Evolutionary conservation across 2,888 invertebrate genomes (phyloP).

Genomic region (Agrilus cyanescens): DNA sequence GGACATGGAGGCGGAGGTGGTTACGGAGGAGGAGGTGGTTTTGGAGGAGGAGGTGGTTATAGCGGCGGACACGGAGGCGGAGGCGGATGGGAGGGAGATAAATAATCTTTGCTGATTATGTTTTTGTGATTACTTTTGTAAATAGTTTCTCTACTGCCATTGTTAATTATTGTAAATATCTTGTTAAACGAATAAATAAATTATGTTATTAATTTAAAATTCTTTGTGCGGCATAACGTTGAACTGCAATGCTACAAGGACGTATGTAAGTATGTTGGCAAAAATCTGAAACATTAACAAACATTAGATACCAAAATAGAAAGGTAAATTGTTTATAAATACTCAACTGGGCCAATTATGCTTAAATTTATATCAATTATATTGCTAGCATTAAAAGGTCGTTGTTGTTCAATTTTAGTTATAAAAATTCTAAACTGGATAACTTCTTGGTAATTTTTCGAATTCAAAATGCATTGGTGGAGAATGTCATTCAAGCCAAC

Average conservation of each 20-base stretch:
- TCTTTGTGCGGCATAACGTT: conserved; percentile 18
- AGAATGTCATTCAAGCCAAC: conserved; percentile 28
- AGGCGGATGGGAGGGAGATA: conserved; percentile 7
- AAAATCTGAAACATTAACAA: conserved; percentile 28
- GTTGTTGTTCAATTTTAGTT: conserved; percentile 30
- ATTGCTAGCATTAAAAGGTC: conserved; percentile 31
- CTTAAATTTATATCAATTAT: conserved; percentile 32
- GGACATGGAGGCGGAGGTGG: conserved; percentile 8
- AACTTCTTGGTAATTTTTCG: conserved; percentile 21
- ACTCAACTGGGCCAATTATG: conserved; percentile 32
- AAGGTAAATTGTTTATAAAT: not conserved
- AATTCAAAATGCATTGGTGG: conserved; percentile 22
- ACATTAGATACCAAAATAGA: not conserved
- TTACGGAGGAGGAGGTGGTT: conserved; percentile 8
- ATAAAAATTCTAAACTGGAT: conserved; percentile 33
- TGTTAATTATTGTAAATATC: not conserved
- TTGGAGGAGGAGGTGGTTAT: conserved; percentile 2
- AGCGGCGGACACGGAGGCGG: conserved; percentile 7
- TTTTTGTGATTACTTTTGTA: conserved; percentile 3
- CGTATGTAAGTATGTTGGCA: conserved; percentile 33
- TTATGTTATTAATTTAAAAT: not conserved
- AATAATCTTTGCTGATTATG: conserved; percentile 1
- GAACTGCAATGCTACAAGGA: conserved; percentile 34
- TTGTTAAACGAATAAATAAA: conserved; percentile 7
- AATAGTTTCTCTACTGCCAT: conserved; percentile 3